Evolutionary conservation across 2,888 invertebrate genomes (phyloP).

Genomic region (Callinectes sapidus): DNA sequence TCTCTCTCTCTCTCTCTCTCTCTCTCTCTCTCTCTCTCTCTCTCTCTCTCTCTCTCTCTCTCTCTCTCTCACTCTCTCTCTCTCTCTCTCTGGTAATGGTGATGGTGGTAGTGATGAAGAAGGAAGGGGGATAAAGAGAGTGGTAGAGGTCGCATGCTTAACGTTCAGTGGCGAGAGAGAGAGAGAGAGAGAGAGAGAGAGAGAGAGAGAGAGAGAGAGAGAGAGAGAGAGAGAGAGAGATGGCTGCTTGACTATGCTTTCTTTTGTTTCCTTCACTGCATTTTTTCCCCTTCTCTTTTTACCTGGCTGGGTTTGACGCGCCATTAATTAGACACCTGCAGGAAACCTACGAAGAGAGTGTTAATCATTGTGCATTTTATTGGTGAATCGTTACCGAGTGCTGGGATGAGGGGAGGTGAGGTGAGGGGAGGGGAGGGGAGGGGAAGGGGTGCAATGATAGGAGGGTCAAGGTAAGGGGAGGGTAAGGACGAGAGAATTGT

Average conservation of each 20-base stretch:
- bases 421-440: background rate
- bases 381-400: background rate
- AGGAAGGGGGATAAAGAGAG: background rate
- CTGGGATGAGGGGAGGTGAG: background rate
- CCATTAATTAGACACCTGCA: background rate
- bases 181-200: background rate
- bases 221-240: background rate
- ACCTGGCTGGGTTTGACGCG: background rate
- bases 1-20: background rate
- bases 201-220: too few relatives aligned
- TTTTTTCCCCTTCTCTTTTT: slow-evolving; percentile 17
- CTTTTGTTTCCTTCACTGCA: background rate
- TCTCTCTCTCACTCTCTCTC: slow-evolving; percentile 18
- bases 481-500: background rate
- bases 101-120: background rate
- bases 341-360: background rate
- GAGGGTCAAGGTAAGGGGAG: background rate
- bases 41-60: slow-evolving; percentile 34
- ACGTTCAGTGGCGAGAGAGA: background rate
- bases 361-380: background rate
- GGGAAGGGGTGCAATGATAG: background rate
- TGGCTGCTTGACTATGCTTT: background rate
- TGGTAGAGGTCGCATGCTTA: background rate
- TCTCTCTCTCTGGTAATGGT: background rate
- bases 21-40: background rate